phyloP scores from a whole-genome alignment of 1,140 invertebrate species.

The Cataglyphis hispanica region DNA sequence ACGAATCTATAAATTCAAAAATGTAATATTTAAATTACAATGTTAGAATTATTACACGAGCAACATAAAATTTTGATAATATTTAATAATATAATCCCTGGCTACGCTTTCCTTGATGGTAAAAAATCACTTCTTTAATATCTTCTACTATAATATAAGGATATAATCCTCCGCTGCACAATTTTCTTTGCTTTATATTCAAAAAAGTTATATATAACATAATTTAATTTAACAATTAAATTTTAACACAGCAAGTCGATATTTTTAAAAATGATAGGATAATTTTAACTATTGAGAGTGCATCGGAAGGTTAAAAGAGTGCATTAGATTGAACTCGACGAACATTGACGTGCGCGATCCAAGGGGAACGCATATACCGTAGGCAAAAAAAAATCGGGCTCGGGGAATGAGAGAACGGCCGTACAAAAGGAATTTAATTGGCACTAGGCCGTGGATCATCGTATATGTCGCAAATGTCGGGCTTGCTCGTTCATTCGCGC shows the following conservation, averaged over 20 bases:
- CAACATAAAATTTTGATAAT: neutral
- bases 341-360: neutral
- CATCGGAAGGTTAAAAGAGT: constrained; percentile 27
- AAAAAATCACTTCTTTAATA: constrained; percentile 9
- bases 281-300: neutral
- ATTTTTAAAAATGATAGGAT: neutral
- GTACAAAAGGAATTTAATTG: constrained; percentile 55
- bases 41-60: neutral
- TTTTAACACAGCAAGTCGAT: neutral
- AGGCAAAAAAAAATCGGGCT: constrained; percentile 18
- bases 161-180: neutral
- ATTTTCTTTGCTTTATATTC: neutral
- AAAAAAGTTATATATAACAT: neutral
- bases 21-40: neutral
- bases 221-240: neutral
- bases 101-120: neutral
- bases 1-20: neutral
- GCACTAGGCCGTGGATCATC: constrained; percentile 60
- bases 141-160: no score
- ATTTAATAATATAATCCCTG: neutral
- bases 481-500: neutral
- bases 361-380: constrained; percentile 1
- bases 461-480: constrained; percentile 23
- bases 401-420: constrained; percentile 40
- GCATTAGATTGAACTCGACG: constrained; percentile 10